Base-by-base conservation (phyloP, 1,140 invertebrate genomes). In the Palaemon carinicauda region DNA sequence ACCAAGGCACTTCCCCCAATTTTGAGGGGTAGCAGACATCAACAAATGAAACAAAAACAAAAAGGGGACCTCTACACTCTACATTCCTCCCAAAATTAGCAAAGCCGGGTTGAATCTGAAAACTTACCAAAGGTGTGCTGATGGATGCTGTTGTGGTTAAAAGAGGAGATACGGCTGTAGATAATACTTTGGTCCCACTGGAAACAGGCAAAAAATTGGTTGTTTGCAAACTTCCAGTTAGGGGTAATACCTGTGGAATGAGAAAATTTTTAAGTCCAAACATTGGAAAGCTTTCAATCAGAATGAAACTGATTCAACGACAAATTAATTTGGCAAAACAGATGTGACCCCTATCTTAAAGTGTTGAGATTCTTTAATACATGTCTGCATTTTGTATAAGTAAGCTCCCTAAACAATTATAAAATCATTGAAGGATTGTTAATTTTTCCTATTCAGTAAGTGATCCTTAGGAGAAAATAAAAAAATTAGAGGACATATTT, bases 61-160 rank as follows among this genome's bases (percentile, higher is more conserved):
- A 7, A n/a, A n/a, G n/a, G n/a, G n/a, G n/a, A n/a, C n/a, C n/a
- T n/a, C n/a, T n/a, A n/a, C n/a, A n/a, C 1, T 53, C n/a, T n/a
- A n/a, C n/a, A n/a, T n/a, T n/a, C n/a, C n/a, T n/a, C 1, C 24
- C 10, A 60, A 27, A 2, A 31, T 52, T 4, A 15, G 52, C 2
- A 14, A 51, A 52, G 12, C 9, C 10, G 21, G 3, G 15, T 52
- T 5, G 7, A 9, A 78, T 52, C n/a, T 15, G 24, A 33, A 52
- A 71, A 80, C 83, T 10, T 51, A 86, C 83, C 27, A 86, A 31
- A 21, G 83, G 51, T 17, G 77, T 21, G 41, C 19, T 80, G 51
- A 80, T 54, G 15, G 77, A 54, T 21, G 77, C 75, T 17, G 83
- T 86, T 24, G 83, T 86, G 27, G 83, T 86, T 9, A 86, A 77